phyloP scores from a whole-genome alignment of 2,888 invertebrate species.

The Nomada lathburiana region DNA sequence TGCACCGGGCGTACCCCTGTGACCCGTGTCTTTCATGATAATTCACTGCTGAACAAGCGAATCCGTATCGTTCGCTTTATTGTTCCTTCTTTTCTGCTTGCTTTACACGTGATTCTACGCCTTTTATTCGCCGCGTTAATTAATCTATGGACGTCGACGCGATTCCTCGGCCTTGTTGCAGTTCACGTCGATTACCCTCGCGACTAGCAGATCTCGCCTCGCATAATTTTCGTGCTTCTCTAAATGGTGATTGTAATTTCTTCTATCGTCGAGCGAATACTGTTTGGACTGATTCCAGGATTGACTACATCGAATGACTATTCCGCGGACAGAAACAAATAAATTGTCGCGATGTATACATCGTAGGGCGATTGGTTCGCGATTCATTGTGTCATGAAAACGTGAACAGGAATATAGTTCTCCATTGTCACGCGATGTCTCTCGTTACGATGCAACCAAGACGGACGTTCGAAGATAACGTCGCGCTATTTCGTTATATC shows the following conservation, averaged over 20 bases:
- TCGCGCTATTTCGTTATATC: constrained; percentile 18
- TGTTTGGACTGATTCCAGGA: constrained; percentile 10
- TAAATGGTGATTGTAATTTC: not conserved
- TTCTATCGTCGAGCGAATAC: not conserved
- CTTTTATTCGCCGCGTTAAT: not conserved
- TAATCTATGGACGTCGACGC: not conserved
- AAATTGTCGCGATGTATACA: constrained; percentile 15
- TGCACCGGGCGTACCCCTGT: not conserved
- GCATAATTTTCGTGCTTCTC: not conserved
- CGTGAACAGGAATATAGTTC: constrained; percentile 36
- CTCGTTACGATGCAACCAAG: constrained; percentile 20
- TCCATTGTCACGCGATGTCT: constrained; percentile 7
- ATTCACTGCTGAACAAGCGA: constrained; percentile 29
- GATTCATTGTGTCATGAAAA: constrained; percentile 3
- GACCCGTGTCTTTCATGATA: constrained; percentile 19
- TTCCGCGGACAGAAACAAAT: not conserved
- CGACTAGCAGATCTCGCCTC: not conserved
- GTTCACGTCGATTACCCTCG: not conserved
- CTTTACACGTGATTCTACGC: not conserved
- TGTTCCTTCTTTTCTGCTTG: too few relatives aligned
- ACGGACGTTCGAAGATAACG: constrained; percentile 35
- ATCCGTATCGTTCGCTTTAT: not conserved
- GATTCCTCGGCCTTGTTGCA: not conserved
- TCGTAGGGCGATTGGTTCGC: constrained; percentile 5
- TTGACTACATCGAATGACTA: not conserved